A percentile compares a stretch with the other conserved stretches of the same genome.
Conservation (phyloP, 92 coral and sea anemone species). For the Parazoanthus swiftii region DNA sequence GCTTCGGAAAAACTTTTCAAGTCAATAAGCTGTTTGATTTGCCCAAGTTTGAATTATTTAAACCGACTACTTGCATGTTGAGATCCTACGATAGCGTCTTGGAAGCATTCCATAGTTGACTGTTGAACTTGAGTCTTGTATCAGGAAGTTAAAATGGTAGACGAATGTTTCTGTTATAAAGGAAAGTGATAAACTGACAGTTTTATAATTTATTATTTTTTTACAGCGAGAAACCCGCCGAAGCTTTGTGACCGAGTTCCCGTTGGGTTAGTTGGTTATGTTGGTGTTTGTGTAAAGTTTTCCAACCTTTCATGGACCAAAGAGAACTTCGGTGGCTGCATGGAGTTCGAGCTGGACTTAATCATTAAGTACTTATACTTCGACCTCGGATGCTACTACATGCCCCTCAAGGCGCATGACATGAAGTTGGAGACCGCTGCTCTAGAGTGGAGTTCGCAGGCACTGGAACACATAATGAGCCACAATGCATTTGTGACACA, state of each 20-base stretch:
- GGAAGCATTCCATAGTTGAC: too few relatives aligned
- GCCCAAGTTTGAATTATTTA: too few relatives aligned
- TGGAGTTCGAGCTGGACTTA: constrained; percentile 24
- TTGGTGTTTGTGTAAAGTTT: constrained; percentile 31
- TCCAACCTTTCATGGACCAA: constrained; percentile 37
- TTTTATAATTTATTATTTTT: too few relatives aligned
- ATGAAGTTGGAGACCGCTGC: constrained; percentile 2
- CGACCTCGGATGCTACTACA: constrained; percentile 18
- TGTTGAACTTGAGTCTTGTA: too few relatives aligned
- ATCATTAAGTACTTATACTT: constrained; percentile 34
- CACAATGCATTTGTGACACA: neutral
- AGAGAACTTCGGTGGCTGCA: constrained; percentile 35
- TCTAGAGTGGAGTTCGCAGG: neutral
- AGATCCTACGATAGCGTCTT: too few relatives aligned
- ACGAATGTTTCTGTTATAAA: too few relatives aligned
- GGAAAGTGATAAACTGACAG: too few relatives aligned
- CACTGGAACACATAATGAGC: neutral
- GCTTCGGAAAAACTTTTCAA: too few relatives aligned
- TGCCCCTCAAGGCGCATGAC: neutral
- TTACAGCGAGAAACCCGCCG: constrained; percentile 36
- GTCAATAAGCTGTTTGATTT: too few relatives aligned
- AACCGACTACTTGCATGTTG: too few relatives aligned
- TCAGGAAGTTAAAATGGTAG: too few relatives aligned
- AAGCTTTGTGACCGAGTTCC: constrained; percentile 37
- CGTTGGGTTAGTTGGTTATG: constrained; percentile 20